Evolutionary conservation across 2,797 vertebrate genomes (phyloP), one percentile per base, ranked within the genome.

Genomic region (Galagoides demidoff): DNA sequence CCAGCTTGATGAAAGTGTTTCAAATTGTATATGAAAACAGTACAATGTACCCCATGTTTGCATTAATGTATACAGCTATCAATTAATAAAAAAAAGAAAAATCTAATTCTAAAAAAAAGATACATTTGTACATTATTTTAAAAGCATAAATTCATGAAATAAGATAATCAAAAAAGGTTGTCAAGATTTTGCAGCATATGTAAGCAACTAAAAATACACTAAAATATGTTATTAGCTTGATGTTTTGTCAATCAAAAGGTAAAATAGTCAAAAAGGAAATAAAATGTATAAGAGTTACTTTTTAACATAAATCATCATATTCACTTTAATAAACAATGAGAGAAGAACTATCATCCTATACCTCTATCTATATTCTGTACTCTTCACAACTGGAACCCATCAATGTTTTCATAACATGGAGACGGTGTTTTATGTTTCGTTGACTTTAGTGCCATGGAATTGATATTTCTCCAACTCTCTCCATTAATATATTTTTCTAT

Each of bases 401-500:
- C 77, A 20, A 39, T 14, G 5, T 77, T 82, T 39, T 4, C 14
- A 83, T 64, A n/a, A 34, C 45, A 68, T 3, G 23, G 86, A 90
- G 49, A 31, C 91, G 64, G 85, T 77, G 66, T 43, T 55, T 79
- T 93, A 66, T 55, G 2, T 90, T 94, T 55, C 8, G 9, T 85
- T 87, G 34, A 17, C 25, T 93, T 96, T 59, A 79, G 61, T 96
- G 96, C 57, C 70, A 86, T 96, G 20, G 85, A 97, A 94, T n/a
- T 85, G 95, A 86, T 85, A 93, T 93, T 97, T 97, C 90, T 94
- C 82, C 88, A 89, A 95, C 29, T 90, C 70, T 88, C 64, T 86
- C 93, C 73, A 94, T 97, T 97, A 97, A 88, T 92, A 95, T 49
- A 95, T 97, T 97, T 96, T 97, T 95, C 49, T 96, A 90, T 92